Percentiles rank a stretch among this genome's conserved stretches.
These are phyloP conservation scores for Macaca nemestrina DNA, from an alignment of 2,113 vertebrate species.

Conservation along the genomic window DNA sequence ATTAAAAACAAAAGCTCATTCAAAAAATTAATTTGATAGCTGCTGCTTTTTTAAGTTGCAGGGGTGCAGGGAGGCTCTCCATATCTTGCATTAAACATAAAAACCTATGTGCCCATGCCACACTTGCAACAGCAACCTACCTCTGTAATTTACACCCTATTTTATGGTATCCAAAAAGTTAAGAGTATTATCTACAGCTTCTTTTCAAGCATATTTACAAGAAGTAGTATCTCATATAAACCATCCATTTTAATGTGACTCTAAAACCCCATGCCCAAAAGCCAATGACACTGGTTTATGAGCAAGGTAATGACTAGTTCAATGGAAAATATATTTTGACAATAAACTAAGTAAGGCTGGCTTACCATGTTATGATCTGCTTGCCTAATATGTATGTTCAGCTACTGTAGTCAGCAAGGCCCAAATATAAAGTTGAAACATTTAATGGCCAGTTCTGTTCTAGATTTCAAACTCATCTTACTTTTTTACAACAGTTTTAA, in stretches of 20 bases:
- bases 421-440: constrained; percentile 69
- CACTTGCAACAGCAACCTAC: constrained; percentile 13
- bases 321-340: constrained; percentile 66
- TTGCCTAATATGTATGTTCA: constrained; percentile 72
- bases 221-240: constrained; percentile 66
- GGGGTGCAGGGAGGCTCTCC: neutral
- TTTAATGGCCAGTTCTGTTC: constrained; percentile 74
- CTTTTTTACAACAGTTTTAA: constrained; percentile 77
- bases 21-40: constrained; percentile 29
- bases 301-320: constrained; percentile 74
- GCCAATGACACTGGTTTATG: constrained; percentile 65
- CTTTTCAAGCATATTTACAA: constrained; percentile 52
- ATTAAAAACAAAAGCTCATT: constrained; percentile 61
- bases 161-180: constrained; percentile 51
- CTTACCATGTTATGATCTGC: constrained; percentile 69
- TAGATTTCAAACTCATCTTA: constrained; percentile 74
- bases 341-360: constrained; percentile 58
- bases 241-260: constrained; percentile 71
- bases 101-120: neutral
- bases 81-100: constrained; percentile 33
- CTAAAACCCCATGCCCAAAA: constrained; percentile 73
- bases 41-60: constrained; percentile 52
- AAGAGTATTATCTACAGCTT: constrained; percentile 49
- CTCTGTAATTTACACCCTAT: constrained; percentile 56
- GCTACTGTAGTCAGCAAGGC: constrained; percentile 59